phyloP scores from a whole-genome alignment of 2,888 invertebrate species.

The Patella ulyssiponensis region DNA sequence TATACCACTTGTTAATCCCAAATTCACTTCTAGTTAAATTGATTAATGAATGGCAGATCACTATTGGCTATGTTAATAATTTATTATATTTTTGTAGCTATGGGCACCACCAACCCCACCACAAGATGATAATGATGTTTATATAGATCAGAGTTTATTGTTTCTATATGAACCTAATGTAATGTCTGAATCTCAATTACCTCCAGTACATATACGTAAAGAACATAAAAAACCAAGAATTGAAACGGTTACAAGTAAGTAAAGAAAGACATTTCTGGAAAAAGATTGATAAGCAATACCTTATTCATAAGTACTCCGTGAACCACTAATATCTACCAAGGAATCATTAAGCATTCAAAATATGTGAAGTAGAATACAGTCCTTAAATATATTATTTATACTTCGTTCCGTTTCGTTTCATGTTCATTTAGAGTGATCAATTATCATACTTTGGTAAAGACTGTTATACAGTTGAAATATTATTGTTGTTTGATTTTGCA shows the following conservation, averaged over 20 bases:
- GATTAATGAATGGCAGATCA: too few species aligned
- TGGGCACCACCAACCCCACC: slow-evolving; percentile 99
- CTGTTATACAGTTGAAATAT: too few species aligned
- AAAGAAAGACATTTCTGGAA: not conserved
- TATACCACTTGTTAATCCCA: not conserved
- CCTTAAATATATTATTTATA: too few species aligned
- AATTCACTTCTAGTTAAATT: not conserved
- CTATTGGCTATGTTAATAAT: not conserved
- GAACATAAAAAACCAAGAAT: slow-evolving; percentile 81
- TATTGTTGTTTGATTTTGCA: too few species aligned
- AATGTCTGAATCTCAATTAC: slow-evolving; percentile 85
- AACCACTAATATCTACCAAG: too few species aligned
- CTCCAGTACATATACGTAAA: slow-evolving; percentile 85
- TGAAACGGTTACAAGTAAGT: slow-evolving; percentile 75
- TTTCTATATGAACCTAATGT: slow-evolving; percentile 84
- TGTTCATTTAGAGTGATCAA: too few species aligned
- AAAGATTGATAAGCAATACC: too few species aligned
- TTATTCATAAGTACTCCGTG: too few species aligned
- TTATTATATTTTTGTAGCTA: slow-evolving; percentile 77
- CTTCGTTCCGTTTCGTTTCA: too few species aligned
- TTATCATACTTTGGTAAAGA: too few species aligned
- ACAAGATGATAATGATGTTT: slow-evolving; percentile 91
- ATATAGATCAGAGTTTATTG: slow-evolving; percentile 87
- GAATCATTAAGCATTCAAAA: too few species aligned
- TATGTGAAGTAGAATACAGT: too few species aligned